Evolutionary conservation across 2,797 vertebrate species (phyloP), one percentile per base, ranked within the genome.

Genomic region (Anniella stebbinsi): DNA sequence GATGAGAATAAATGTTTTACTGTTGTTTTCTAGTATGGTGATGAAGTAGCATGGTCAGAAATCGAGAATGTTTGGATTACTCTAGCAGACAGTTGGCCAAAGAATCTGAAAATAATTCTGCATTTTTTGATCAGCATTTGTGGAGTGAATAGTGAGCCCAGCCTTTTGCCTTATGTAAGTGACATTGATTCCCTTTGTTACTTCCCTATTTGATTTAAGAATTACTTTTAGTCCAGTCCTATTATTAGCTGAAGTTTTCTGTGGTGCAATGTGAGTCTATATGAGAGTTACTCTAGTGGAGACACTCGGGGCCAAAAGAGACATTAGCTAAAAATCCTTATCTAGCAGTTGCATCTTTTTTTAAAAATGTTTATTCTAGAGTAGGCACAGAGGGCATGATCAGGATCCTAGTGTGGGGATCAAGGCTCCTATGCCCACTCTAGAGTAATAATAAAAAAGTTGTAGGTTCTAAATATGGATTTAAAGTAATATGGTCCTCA

Each of bases 1-100:
- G 91, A 93, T 91, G 94, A 45, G 33, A 89, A 18, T 13, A 13
- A 63, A 36, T 9, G 2, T 57, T 9, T 77, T 92, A 89, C 13
- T 89, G 91, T 95, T 96, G 21, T 96, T 95, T 95, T 95, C 54
- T 88, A 99, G 99, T 99, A 99, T 8, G 99, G 99, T 1, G 99
- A 99, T 92, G 99, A 99, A 96, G 98, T 99, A 95, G 99, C 99
- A 45, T 99, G 99, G 99, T 99, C 98, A 0, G 99, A 99, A 96
- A 98, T 99, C 73, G 99, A 99, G 97, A 99, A 99, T 0, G 99
- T 99, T 36, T 99, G 99, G 99, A 99, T 98, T 91, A 99, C 99
- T 1, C 97, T 99, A 92, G 99, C 99, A 90, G 99, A 99, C 93
- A 99, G 99, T 95, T 99, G 99, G 99, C 99, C 99, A 33, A 99